phyloP scores from a whole-genome alignment of 2,113 vertebrate species.

The Phalacrocorax carbo region DNA sequence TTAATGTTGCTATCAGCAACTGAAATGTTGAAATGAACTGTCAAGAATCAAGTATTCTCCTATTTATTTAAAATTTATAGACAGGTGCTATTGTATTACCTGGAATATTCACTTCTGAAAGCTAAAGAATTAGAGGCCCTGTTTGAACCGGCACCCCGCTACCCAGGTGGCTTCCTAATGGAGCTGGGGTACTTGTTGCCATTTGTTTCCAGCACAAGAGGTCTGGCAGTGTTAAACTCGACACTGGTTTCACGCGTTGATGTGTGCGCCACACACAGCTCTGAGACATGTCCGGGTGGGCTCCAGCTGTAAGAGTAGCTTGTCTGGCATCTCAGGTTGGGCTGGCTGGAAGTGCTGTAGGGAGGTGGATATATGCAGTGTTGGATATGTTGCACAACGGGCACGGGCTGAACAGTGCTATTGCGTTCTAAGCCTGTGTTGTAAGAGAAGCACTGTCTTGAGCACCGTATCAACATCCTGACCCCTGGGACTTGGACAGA shows the following conservation, averaged over 20 bases:
- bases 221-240: neutral
- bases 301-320: neutral
- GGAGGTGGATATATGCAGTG: neutral
- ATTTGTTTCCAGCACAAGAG: neutral
- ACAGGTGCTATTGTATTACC: neutral
- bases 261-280: fast-evolving
- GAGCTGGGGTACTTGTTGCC: neutral
- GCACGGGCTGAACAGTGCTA: fast-evolving
- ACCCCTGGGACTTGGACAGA: neutral
- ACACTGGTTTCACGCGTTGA: fast-evolving
- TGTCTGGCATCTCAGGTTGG: neutral
- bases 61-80: neutral
- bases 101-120: neutral
- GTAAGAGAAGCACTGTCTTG: neutral
- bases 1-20: neutral
- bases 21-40: neutral
- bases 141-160: fast-evolving
- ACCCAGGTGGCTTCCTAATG: neutral
- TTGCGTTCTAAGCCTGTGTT: neutral
- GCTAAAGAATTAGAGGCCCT: neutral
- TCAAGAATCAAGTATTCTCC: neutral
- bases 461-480: fast-evolving
- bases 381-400: neutral
- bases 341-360: neutral
- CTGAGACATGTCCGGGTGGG: fast-evolving